Evolutionary conservation across 37 sponge, comb jelly and placozoan species (phyloP).

Genomic region (Theonella swinhoei): DNA sequence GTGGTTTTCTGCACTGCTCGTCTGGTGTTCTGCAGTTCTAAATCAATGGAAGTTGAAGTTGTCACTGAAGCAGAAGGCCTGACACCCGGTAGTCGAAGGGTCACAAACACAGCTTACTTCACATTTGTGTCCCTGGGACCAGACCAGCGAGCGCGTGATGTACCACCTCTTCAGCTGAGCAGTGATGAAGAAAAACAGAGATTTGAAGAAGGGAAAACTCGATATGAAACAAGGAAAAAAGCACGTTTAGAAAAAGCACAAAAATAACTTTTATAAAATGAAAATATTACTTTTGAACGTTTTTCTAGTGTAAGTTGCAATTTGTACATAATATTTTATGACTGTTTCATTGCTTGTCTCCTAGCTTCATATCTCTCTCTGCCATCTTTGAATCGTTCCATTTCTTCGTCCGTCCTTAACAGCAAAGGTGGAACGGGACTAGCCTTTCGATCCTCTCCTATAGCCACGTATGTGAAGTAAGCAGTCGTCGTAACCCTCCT

Average conservation of each 20-base stretch:
- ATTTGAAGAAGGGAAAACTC: slow-evolving; percentile 54
- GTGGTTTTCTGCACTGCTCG: slow-evolving; percentile 76
- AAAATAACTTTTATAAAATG: too few species aligned
- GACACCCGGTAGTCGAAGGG: slow-evolving; percentile 25
- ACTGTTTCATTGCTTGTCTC: slow-evolving; percentile 1
- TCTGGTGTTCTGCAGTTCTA: slow-evolving; percentile 55
- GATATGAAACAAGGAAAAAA: slow-evolving; percentile 61
- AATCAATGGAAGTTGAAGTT: slow-evolving; percentile 80
- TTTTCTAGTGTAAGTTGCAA: not conserved
- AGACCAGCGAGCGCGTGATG: slow-evolving; percentile 19
- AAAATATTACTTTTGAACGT: too few species aligned
- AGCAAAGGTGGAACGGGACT: slow-evolving; percentile 9
- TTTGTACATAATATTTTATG: too few species aligned
- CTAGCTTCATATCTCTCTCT: slow-evolving; percentile 32
- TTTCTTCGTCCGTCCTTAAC: slow-evolving; percentile 30
- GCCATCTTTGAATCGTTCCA: slow-evolving; percentile 17
- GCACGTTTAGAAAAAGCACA: slow-evolving; percentile 15
- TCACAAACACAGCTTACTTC: slow-evolving; percentile 80
- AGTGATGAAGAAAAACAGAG: slow-evolving; percentile 56
- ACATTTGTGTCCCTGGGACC: slow-evolving; percentile 84
- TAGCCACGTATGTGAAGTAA: slow-evolving; percentile 64
- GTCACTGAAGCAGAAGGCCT: slow-evolving; percentile 65
- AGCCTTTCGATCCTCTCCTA: not conserved
- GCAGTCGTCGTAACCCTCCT: slow-evolving; percentile 27
- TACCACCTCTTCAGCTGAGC: slow-evolving; percentile 57